Conservation (phyloP, 1,140 invertebrate genomes). For the Sinella curviseta region DNA sequence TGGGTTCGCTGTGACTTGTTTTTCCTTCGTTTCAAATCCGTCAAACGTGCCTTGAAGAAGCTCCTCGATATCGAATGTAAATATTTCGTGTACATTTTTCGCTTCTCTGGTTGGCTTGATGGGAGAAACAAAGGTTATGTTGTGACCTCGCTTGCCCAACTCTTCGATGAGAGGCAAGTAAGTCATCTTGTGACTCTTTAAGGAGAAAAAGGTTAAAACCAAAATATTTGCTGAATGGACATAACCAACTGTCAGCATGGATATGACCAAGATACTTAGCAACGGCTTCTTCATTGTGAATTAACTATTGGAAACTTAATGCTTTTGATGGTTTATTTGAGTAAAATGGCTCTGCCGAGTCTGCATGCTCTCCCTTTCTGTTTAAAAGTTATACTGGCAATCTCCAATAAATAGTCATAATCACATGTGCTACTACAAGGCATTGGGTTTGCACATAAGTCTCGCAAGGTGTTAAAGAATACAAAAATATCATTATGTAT, state of each 20-base stretch:
- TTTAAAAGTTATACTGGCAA: too few species aligned
- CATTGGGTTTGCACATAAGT: too few species aligned
- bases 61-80: slow-evolving; percentile 19
- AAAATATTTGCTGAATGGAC: slow-evolving; percentile 18
- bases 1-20: slow-evolving; percentile 2
- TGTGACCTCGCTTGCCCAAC: slow-evolving; percentile 49
- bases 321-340: too few species aligned
- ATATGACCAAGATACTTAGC: too few species aligned
- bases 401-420: too few species aligned
- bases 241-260: neutral
- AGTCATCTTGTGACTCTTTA: slow-evolving; percentile 34
- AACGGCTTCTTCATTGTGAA: too few species aligned
- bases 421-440: too few species aligned
- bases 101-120: slow-evolving; percentile 55
- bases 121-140: slow-evolving; percentile 49
- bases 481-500: too few species aligned
- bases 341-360: too few species aligned
- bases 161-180: slow-evolving; percentile 38
- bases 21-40: slow-evolving; percentile 24
- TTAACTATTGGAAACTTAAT: too few species aligned
- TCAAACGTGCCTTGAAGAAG: slow-evolving; percentile 17
- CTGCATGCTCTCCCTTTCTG: too few species aligned
- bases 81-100: slow-evolving; percentile 24
- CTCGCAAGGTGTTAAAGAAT: too few species aligned
- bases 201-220: slow-evolving; percentile 22